These are phyloP conservation scores for Bambusicola thoracicus DNA, from an alignment of 2,113 vertebrate genomes.

Conservation along the genomic window DNA sequence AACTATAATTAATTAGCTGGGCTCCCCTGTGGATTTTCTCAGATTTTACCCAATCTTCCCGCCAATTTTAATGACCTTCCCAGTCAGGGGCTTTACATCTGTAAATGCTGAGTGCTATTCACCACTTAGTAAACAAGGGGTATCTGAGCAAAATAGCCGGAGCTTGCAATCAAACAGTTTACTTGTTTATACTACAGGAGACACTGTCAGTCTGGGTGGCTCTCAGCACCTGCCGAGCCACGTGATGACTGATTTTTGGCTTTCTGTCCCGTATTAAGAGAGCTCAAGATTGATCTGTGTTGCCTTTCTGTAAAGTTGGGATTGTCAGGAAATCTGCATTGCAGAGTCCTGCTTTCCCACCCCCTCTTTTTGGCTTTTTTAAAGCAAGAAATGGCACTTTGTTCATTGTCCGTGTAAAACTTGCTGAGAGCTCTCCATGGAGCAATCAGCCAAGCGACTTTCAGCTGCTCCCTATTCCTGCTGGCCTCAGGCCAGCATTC, in stretches of 20 bases:
- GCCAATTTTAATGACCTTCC: conserved; percentile 72
- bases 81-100: conserved; percentile 71
- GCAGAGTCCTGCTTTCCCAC: not conserved
- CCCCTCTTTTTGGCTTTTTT: not conserved
- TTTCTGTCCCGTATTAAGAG: not conserved
- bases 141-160: conserved; percentile 50
- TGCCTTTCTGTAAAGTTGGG: not conserved
- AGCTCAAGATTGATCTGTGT: not conserved
- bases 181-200: conserved; percentile 49
- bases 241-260: conserved; percentile 44
- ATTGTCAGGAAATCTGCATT: not conserved
- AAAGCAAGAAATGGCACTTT: conserved; percentile 52
- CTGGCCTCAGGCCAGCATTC: conserved; percentile 66
- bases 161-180: conserved; percentile 65
- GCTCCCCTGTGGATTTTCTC: conserved; percentile 71
- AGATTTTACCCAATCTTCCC: conserved; percentile 66
- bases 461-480: conserved; percentile 66
- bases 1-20: conserved; percentile 70
- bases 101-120: conserved; percentile 64
- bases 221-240: conserved; percentile 53
- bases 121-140: conserved; percentile 59
- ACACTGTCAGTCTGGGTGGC: conserved; percentile 39
- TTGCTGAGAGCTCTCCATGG: conserved; percentile 8
- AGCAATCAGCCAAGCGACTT: conserved; percentile 58
- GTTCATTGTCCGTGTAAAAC: conserved; percentile 40